Conservation (phyloP, 2,797 vertebrate genomes). For the Sebastolobus altivelis region DNA sequence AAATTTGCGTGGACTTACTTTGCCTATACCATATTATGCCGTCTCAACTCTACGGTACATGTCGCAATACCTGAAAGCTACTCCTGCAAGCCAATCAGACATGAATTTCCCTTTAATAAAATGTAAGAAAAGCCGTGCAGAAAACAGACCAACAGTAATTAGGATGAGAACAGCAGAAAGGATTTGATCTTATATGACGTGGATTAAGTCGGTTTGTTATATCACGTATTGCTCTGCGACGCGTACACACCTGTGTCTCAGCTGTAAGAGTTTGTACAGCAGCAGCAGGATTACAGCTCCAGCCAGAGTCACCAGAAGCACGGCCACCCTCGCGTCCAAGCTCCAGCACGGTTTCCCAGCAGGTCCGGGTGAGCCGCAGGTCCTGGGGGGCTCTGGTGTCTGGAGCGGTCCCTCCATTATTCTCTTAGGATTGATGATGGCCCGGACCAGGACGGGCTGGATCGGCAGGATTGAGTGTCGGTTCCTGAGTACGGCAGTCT, state of each 20-base stretch:
- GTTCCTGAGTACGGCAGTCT: not conserved
- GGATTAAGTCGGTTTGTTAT: not conserved
- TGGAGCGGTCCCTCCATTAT: slow-evolving; percentile 50
- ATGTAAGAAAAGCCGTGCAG: not conserved
- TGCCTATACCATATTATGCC: not conserved
- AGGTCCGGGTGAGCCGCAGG: slow-evolving; percentile 55
- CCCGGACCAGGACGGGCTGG: slow-evolving; percentile 8
- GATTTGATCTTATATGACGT: not conserved
- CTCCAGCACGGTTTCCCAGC: slow-evolving; percentile 65
- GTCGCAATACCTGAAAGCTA: not conserved
- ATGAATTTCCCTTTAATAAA: not conserved
- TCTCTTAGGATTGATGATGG: slow-evolving; percentile 43
- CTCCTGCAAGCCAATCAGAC: not conserved
- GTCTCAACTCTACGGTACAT: too few species aligned
- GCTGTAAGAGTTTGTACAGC: slow-evolving; percentile 79
- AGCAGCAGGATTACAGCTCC: slow-evolving; percentile 81
- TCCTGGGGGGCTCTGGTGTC: slow-evolving; percentile 48
- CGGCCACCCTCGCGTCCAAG: slow-evolving; percentile 68
- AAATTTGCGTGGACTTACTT: too few species aligned
- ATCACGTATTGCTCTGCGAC: not conserved
- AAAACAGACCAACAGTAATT: not conserved
- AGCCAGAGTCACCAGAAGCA: slow-evolving; percentile 77
- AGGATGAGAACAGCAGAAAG: not conserved
- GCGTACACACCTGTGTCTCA: slow-evolving; percentile 77
- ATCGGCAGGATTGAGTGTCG: slow-evolving; percentile 18